Base-by-base conservation (phyloP, 2,797 vertebrate species). In the Micrastur ruficollis region DNA sequence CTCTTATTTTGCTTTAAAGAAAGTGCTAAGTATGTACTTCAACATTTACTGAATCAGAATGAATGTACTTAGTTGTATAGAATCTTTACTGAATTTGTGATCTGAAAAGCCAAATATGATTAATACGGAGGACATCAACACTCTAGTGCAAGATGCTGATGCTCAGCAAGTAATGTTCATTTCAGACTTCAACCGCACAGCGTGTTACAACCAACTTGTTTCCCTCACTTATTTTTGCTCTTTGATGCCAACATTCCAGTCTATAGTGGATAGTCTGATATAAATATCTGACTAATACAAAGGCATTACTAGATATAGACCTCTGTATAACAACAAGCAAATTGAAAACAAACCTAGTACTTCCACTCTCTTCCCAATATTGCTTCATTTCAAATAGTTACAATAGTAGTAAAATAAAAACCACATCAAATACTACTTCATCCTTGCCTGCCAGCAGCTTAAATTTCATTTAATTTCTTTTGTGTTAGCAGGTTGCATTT, bases 401-500 rank as follows among this genome's bases (percentile, higher is more conserved):
- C 73, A 95, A 90, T 86, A 86, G 84, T 84, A 59, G 31, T 42
- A 82, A 15, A 53, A 79, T 62, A 68, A 91, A 78, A 49, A n/a
- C 5, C 67, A 75, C 52, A 87, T 90, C 87, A 91, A 96, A 85
- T 91, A 71, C 84, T 91, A 76, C 63, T 86, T 97, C 68, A 95
- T 82, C 10, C 36, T 81, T 94, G 62, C 81, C 66, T 96, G 21
- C 42, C 76, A 65, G 78, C 53, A 89, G 36, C 76, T 96, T 94
- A 96, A 83, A 81, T 93, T 82, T 70, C 21, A 72, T 82, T 93
- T 96, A 63, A 96, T 86, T 95, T 93, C 79, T 93, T 97, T 90
- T 84, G 52, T 86, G 42, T 80, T 92, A 96, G 49, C 46, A 49
- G 9, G 65, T 74, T 92, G 76, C 68, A 22, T 76, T 75, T 75